These are phyloP conservation scores for Chionodraco myersi DNA, from an alignment of 2,113 vertebrate species.

Conservation along the genomic window DNA sequence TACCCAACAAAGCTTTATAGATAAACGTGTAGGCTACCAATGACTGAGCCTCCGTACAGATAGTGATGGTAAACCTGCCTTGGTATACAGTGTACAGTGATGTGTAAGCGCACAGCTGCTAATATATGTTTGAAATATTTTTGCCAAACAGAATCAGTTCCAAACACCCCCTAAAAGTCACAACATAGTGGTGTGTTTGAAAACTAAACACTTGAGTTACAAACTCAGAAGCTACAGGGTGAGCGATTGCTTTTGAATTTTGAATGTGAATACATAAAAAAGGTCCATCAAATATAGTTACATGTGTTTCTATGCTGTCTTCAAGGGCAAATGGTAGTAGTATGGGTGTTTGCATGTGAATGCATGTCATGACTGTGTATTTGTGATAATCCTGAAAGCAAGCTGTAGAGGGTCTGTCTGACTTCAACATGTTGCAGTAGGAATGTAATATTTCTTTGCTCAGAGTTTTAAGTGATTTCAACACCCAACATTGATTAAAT, in stretches of 20 bases:
- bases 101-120: conserved; percentile 47
- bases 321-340: conserved; percentile 25
- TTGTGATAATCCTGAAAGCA: conserved; percentile 29
- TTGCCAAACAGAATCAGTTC: conserved; percentile 11
- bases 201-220: neutral
- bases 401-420: neutral
- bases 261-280: conserved; percentile 39
- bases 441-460: neutral
- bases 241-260: conserved; percentile 13
- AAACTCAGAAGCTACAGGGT: neutral
- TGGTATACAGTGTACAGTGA: no score
- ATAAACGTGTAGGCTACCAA: no score
- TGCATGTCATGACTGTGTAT: conserved; percentile 50
- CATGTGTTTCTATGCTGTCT: conserved; percentile 42
- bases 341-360: conserved; percentile 51
- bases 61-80: no score
- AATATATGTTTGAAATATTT: conserved; percentile 19
- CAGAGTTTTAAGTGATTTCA: conserved; percentile 19
- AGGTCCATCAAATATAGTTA: conserved; percentile 42
- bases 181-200: conserved; percentile 1
- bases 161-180: neutral
- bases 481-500: conserved; percentile 3
- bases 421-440: neutral
- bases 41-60: no score
- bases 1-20: no score